Conservation (phyloP, 2,797 vertebrate species). For the Scolopax rusticola region DNA sequence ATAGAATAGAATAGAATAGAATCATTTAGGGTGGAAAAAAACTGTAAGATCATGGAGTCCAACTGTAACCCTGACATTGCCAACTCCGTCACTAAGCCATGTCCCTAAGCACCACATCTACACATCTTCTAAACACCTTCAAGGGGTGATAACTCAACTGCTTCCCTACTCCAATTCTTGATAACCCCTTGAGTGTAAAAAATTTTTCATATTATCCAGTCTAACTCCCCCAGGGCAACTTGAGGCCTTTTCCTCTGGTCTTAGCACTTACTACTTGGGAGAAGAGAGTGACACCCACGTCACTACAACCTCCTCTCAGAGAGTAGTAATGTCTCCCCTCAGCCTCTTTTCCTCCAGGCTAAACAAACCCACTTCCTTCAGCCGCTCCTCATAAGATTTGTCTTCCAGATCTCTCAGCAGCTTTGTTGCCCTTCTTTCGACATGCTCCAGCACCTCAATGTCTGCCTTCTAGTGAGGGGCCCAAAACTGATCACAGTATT, state of each 20-base stretch:
- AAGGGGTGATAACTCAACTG: neutral
- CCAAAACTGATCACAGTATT: neutral
- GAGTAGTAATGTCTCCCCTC: neutral
- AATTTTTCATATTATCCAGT: neutral
- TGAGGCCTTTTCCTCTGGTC: neutral
- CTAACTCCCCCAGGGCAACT: neutral
- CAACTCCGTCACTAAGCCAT: neutral
- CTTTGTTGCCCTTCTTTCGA: neutral
- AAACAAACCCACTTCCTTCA: neutral
- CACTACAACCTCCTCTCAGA: neutral
- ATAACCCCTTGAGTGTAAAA: neutral
- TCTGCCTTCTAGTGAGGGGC: neutral
- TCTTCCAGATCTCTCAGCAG: neutral
- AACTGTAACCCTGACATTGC: neutral
- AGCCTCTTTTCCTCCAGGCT: neutral
- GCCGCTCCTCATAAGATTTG: rapidly evolving
- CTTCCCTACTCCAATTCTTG: neutral
- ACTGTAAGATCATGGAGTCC: neutral
- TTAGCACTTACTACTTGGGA: neutral
- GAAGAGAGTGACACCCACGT: neutral
- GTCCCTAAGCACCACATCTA: neutral
- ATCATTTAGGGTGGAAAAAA: neutral
- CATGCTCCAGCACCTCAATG: neutral
- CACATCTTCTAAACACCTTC: neutral
- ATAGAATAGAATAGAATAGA: neutral